Base-by-base conservation (phyloP, 92 coral and sea anemone genomes). In the Desmophyllum pertusum region DNA sequence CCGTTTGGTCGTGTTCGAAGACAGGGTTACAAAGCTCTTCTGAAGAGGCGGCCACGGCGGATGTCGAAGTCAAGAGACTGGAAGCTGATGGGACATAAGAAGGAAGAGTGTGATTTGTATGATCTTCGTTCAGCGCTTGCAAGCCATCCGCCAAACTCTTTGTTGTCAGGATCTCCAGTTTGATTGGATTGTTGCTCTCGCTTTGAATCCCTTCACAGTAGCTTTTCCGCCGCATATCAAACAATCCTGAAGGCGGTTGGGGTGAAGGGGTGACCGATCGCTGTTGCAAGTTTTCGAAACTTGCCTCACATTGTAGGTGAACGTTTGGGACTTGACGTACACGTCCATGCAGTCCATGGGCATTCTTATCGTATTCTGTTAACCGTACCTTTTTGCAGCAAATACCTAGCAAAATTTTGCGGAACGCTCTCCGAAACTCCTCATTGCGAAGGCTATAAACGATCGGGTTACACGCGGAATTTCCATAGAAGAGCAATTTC, bases 401-500 rank as follows among this genome's bases (percentile, higher is more conserved):
- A 69, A 93, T 35, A 33, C 92, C 78, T 59, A 85, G 81, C 17
- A 93, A 64, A 81, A 93, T 89, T 50, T 91, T 91, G 73, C 91
- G 88, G 75, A 93, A 93, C 29, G 97, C 89, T 33, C 83, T 61
- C 42, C 88, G 81, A 74, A 93, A 91, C 46, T 93, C 97, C 62
- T 83, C 84, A 86, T 93, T 93, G 10, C 97, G 94, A 50, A 93
- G 83, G 51, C 97, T 93, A 70, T 93, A 93, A 13, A 93, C 81
- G 7, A 93, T 73, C 14, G 95, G 97, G 53, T 93, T 93, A 70
- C 95, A 89, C 8, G 87, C 91, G 19, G 97, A 93, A 70, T 91
- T 93, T 38, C 94, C 97, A 68, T 91, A 93, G 73, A 91, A 95
- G 63, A 93, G 92, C 87, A 86, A 91, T 40, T 93, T 93, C 76